Evolutionary conservation across 2,888 invertebrate species (phyloP).

Genomic region (Coleophora deauratella): DNA sequence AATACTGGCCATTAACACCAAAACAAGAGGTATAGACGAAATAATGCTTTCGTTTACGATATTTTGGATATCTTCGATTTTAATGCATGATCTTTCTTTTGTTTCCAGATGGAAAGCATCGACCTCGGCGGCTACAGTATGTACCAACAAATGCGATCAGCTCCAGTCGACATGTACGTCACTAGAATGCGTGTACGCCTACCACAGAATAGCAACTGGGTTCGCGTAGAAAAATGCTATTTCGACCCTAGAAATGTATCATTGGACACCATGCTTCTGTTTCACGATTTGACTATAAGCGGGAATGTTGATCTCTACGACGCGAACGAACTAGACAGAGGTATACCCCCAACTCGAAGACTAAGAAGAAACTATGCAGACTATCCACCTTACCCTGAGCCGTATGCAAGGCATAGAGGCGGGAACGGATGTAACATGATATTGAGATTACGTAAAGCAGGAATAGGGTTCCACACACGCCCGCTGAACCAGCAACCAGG

Average conservation of each 20-base stretch:
- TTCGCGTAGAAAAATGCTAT: constrained; percentile 82
- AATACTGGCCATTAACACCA: no score
- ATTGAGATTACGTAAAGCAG: constrained; percentile 81
- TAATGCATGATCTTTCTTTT: constrained; percentile 5
- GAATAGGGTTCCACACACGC: constrained; percentile 84
- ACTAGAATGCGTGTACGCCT: constrained; percentile 80
- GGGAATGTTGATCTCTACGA: constrained; percentile 80
- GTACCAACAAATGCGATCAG: constrained; percentile 76
- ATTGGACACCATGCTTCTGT: constrained; percentile 82
- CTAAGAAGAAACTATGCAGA: constrained; percentile 54
- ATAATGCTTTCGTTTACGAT: no score
- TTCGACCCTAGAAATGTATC: constrained; percentile 84
- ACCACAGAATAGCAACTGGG: constrained; percentile 79
- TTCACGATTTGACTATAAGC: constrained; percentile 86
- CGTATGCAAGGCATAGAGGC: constrained; percentile 35
- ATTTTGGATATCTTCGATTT: no score
- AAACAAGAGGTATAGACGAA: no score
- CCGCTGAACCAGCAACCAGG: constrained; percentile 80
- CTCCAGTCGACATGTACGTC: constrained; percentile 80
- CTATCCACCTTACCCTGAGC: constrained; percentile 39
- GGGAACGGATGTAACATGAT: constrained; percentile 84
- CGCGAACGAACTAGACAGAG: constrained; percentile 52
- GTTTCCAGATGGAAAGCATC: constrained; percentile 62
- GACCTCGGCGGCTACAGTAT: constrained; percentile 78
- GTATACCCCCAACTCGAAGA: constrained; percentile 37